phyloP scores from a whole-genome alignment of 2,113 vertebrate genomes.

The Parotia lawesii region DNA sequence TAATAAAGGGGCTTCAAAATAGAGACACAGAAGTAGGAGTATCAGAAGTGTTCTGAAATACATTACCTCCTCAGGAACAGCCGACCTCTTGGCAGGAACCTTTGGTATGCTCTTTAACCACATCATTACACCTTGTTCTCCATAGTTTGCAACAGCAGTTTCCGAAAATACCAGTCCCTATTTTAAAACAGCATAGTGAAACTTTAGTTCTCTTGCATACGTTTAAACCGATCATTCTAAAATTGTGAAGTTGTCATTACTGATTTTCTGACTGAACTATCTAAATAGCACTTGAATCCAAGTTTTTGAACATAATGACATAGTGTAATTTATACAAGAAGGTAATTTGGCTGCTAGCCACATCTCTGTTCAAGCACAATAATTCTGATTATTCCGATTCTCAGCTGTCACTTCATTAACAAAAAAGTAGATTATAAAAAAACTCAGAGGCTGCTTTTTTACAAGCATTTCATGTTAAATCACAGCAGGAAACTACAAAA shows the following conservation, averaged over 20 bases:
- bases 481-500: background rate
- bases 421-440: background rate
- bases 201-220: background rate
- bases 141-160: conserved; percentile 86
- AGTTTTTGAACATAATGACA: background rate
- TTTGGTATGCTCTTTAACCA: conserved; percentile 71
- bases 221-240: background rate
- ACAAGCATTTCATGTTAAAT: background rate
- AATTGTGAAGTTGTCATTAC: background rate
- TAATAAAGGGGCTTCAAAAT: background rate
- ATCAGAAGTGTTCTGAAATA: background rate
- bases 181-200: background rate
- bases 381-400: background rate
- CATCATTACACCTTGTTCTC: conserved; percentile 71
- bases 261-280: background rate
- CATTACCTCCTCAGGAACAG: conserved; percentile 86
- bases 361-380: background rate
- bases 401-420: background rate
- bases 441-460: background rate
- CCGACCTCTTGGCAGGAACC: conserved; percentile 82
- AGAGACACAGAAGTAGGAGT: background rate
- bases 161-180: conserved; percentile 86
- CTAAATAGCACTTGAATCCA: background rate
- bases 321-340: background rate
- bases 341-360: background rate